These are phyloP conservation scores for Cisticola juncidis DNA, from an alignment of 2,113 vertebrate genomes.

Conservation along the genomic window DNA sequence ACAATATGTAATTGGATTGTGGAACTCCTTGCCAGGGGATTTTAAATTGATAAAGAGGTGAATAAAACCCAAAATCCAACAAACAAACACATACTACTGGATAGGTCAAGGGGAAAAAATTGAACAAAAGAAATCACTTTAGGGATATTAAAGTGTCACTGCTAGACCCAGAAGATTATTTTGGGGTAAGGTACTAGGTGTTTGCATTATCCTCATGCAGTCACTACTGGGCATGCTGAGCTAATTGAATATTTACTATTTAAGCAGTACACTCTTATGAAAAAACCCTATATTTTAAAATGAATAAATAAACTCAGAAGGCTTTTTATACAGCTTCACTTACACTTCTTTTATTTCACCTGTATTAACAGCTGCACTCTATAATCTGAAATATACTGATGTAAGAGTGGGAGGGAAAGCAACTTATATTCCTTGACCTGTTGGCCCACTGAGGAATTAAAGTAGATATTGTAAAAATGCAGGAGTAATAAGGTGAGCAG, in stretches of 20 bases:
- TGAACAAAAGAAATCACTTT: background rate
- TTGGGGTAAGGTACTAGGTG: background rate
- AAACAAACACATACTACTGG: background rate
- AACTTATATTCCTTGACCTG: background rate
- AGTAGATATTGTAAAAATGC: background rate
- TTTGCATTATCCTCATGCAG: background rate
- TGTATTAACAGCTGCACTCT: accelerated
- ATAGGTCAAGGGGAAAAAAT: background rate
- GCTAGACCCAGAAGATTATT: background rate
- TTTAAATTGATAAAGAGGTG: background rate
- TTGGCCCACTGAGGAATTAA: background rate
- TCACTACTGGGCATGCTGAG: background rate
- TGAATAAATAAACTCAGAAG: background rate
- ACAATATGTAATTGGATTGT: background rate
- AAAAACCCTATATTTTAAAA: background rate
- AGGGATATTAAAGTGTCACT: background rate
- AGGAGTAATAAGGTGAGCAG: background rate
- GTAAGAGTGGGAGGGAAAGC: background rate
- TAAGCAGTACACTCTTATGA: background rate
- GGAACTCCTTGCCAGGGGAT: background rate
- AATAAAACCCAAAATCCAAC: background rate
- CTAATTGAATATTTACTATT: background rate
- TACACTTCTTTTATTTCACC: background rate
- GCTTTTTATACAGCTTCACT: background rate
- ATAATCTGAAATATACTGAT: background rate